A percentile compares a stretch with the other conserved stretches of the same genome.
Evolutionary conservation across 2,888 invertebrate genomes (phyloP).

Genomic region (Eurois occulta): DNA sequence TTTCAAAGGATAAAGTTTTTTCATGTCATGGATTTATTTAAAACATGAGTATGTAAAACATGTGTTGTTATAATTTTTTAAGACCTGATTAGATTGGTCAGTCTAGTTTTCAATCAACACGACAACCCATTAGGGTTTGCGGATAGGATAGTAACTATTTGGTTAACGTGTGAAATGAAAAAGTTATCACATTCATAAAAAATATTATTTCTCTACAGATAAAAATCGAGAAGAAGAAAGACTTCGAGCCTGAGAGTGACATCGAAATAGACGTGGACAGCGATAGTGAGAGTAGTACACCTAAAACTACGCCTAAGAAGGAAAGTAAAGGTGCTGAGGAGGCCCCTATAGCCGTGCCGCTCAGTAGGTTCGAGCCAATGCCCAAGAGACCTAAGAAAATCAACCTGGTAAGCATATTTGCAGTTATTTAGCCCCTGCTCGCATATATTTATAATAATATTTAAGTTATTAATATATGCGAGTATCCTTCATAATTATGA

Average conservation of each 20-base stretch:
- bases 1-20: background rate
- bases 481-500: background rate
- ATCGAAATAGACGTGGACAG: constrained; percentile 91
- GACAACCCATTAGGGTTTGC: background rate
- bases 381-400: constrained; percentile 89
- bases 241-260: constrained; percentile 89
- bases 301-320: constrained; percentile 57
- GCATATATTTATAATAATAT: no score
- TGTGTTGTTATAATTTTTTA: no score
- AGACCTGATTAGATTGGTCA: no score
- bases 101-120: background rate
- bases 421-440: background rate
- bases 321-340: constrained; percentile 66
- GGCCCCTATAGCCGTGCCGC: constrained; percentile 78
- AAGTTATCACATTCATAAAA: background rate
- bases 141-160: background rate
- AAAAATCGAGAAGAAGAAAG: constrained; percentile 88
- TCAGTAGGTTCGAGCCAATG: constrained; percentile 85
- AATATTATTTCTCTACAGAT: constrained; percentile 74
- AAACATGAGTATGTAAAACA: no score
- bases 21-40: no score
- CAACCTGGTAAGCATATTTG: constrained; percentile 83
- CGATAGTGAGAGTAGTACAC: constrained; percentile 78
- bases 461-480: background rate
- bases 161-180: background rate